Base-by-base conservation (phyloP, 92 coral and sea anemone genomes). In the Pocillopora meandrina region DNA sequence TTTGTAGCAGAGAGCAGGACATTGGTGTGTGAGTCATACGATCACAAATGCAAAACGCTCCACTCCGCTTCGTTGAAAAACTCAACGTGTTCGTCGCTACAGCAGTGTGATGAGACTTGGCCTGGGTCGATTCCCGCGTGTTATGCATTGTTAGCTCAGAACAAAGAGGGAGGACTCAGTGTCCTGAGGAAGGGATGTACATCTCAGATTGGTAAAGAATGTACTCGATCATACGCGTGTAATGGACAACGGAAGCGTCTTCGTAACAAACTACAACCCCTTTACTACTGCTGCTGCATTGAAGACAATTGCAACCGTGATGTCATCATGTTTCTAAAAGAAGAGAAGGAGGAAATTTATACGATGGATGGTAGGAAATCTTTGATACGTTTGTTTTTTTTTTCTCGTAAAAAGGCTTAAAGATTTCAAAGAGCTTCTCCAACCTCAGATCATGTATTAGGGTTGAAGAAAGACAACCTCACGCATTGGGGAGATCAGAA, bases 11-110 rank as follows among this genome's bases (percentile, higher is more conserved):
- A 23, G 9, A 12, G 15, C 47, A 12, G 13, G 47, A 57, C 82
- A 21, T 42, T 78, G 16, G 73, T 63, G n/a, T 78, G 82, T n/a
- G 82, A 64, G 12, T 42, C 36, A 21, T 78, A 47, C 56, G 82
- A 78, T 57, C 60, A 13, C 35, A 78, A 64, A 78, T 78, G 82
- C 9, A 33, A 13, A 9, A 65, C 42, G 1, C n/a, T 60, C 20
- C n/a, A 20, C 13, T 64, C 71, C 12, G 12, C 61, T 12, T 9
- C 61, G n/a, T 12, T 42, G 3, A 9, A 15, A 63, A 78, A 78
- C 70, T 20, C 82, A 35, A 36, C 72, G n/a, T 78, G 82, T 64
- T 63, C 56, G 8, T 47, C 63, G 21, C 21, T 78, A 35, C 72
- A 78, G 52, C 47, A 47, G 42, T 78, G 82, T 17, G 47, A 42